Evolutionary conservation across 2,888 invertebrate species (phyloP), one percentile per base, ranked within the genome.

Genomic region (Cataglyphis rosenhaueri): DNA sequence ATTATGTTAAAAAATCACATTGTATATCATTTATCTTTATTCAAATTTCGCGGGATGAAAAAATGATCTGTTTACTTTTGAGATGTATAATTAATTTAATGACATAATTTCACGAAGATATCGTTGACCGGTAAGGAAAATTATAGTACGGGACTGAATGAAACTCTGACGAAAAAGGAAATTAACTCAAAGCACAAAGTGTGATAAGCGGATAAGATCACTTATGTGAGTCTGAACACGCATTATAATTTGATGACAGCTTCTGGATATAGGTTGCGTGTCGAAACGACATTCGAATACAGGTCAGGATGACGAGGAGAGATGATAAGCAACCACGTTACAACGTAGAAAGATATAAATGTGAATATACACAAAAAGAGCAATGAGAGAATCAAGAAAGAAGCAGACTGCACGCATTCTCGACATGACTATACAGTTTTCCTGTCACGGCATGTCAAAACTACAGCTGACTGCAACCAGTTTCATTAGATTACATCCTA

Each of bases 201-300:
- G 32, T 38, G 59, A 70, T 70, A 70, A 70, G 21, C 71, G 59
- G 12, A 71, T 71, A 71, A 71, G 71, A 79, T 71, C 59, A 35
- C 35, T 79, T 35, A 38, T 79, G 41, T 29, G 57, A 59, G 18
- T 12, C 59, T 61, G 44, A 59, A 44, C 48, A 71, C 35, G 35
- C 59, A 61, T 44, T 71, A 71, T 71, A 79, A 79, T 79, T 79
- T 79, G 71, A 61, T 71, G 71, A 79, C 78, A 79, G 71, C 18
- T 32, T n/a, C 35, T 35, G 71, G 59, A 59, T 44, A 52, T 52
- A 44, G 65, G 38, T 76, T 70, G 71, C 71, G 32, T 78, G 78
- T 44, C 59, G 71, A 61, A 61, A 48, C 59, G 59, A 71, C 48
- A 52, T 71, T 44, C 78, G 48, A 71, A 79, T 71, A 44, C 78